Conservation (phyloP, 2,797 vertebrate species). For the Aeoliscus strigatus region DNA sequence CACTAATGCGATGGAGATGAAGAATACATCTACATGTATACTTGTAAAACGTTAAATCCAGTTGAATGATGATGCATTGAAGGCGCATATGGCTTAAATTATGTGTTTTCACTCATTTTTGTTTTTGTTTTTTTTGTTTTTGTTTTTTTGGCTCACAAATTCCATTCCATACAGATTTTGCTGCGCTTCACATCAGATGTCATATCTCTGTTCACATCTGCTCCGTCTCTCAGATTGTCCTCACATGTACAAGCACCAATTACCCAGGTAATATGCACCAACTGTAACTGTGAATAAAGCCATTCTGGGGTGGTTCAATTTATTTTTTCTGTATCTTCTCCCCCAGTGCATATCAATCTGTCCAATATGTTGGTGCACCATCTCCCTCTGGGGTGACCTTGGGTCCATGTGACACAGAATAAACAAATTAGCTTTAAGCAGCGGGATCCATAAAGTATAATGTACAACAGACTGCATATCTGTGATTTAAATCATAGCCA, state of each 20-base stretch:
- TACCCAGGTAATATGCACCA: background rate
- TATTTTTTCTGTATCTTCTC: background rate
- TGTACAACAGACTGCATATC: constrained; percentile 8
- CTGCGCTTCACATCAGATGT: constrained; percentile 4
- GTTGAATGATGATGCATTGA: no score
- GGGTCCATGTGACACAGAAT: constrained; percentile 12
- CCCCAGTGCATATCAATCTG: background rate
- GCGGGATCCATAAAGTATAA: constrained; percentile 19
- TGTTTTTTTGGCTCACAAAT: constrained; percentile 1
- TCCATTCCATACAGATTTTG: background rate
- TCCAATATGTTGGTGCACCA: background rate
- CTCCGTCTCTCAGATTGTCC: constrained; percentile 4
- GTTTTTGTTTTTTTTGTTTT: background rate
- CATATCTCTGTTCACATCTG: constrained; percentile 12
- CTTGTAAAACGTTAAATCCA: no score
- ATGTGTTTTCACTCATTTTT: no score
- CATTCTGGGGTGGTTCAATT: background rate
- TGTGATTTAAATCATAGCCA: constrained; percentile 12
- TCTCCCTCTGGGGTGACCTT: constrained; percentile 14
- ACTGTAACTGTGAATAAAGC: constrained; percentile 14
- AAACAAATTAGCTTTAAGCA: constrained; percentile 17
- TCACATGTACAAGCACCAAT: constrained; percentile 13
- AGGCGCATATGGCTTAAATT: no score
- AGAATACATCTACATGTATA: no score
- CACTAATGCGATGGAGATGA: no score